Percentiles rank a stretch among this genome's conserved stretches.
These are phyloP conservation scores for Ephialtes manifestator DNA, from an alignment of 2,888 invertebrate genomes.

Conservation along the genomic window DNA sequence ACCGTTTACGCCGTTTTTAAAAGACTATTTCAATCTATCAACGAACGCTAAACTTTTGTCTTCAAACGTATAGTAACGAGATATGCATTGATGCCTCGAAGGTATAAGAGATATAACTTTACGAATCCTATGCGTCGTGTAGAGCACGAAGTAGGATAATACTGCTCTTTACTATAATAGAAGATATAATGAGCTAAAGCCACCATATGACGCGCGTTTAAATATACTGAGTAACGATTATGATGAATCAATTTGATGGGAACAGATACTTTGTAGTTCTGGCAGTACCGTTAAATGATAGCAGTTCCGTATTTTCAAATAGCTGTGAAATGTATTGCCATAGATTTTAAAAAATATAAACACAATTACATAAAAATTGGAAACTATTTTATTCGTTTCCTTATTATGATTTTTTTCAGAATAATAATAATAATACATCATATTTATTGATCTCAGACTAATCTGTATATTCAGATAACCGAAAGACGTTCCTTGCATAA, in stretches of 20 bases:
- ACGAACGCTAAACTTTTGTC: not conserved
- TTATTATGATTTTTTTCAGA: too few species aligned
- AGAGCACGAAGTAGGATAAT: not conserved
- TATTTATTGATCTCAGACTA: too few species aligned
- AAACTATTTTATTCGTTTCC: not conserved
- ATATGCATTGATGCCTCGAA: not conserved
- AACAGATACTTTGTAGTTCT: not conserved
- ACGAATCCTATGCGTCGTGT: not conserved
- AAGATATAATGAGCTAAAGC: not conserved
- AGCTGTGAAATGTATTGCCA: not conserved
- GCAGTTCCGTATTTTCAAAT: not conserved
- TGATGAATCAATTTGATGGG: conserved; percentile 12
- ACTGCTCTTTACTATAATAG: not conserved
- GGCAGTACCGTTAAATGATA: not conserved
- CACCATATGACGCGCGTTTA: not conserved
- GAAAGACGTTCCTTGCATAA: too few species aligned
- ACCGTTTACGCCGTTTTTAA: not conserved
- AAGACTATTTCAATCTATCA: not conserved
- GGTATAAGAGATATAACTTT: not conserved
- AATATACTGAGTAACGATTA: not conserved
- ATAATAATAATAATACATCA: too few species aligned
- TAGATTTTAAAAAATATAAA: not conserved
- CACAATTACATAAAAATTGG: not conserved
- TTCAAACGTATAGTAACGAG: not conserved
- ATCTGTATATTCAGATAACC: too few species aligned